A percentile compares a stretch with the other conserved stretches of the same genome.
Conservation (phyloP, 2,888 invertebrate genomes). For the Rotaria sp. region DNA sequence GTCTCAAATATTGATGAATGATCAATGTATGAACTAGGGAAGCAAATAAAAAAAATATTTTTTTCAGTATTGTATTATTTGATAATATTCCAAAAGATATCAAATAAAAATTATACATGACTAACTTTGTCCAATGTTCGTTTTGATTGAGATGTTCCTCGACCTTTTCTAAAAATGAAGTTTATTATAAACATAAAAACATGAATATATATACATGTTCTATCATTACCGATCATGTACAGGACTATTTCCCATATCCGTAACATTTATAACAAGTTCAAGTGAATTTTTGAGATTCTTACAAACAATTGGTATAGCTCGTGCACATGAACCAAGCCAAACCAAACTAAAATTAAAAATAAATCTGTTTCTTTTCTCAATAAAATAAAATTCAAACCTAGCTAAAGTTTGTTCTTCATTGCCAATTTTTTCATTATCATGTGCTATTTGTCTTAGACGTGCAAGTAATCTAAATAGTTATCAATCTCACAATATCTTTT, state of each 20-base stretch:
- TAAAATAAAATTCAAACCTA: not conserved
- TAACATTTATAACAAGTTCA: not conserved
- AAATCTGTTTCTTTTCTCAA: no score
- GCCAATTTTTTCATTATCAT: not conserved
- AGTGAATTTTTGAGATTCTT: slow-evolving; percentile 19
- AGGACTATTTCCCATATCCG: not conserved
- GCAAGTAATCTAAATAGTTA: not conserved
- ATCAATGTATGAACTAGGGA: no score
- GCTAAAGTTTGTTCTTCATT: not conserved
- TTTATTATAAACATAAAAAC: not conserved
- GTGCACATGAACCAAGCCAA: slow-evolving; percentile 17
- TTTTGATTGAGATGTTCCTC: not conserved
- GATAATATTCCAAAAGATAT: not conserved
- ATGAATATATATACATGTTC: not conserved
- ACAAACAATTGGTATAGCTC: not conserved
- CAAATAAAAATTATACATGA: not conserved
- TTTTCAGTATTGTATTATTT: no score
- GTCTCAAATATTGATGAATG: no score
- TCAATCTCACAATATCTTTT: not conserved
- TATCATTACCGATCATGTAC: not conserved
- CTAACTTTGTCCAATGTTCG: not conserved
- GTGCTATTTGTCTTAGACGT: slow-evolving; percentile 1
- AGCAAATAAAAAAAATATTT: no score
- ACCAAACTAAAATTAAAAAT: not conserved
- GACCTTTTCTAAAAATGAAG: not conserved